Conservation (phyloP, 2,797 vertebrate genomes). For the Steatocranus sp. region DNA sequence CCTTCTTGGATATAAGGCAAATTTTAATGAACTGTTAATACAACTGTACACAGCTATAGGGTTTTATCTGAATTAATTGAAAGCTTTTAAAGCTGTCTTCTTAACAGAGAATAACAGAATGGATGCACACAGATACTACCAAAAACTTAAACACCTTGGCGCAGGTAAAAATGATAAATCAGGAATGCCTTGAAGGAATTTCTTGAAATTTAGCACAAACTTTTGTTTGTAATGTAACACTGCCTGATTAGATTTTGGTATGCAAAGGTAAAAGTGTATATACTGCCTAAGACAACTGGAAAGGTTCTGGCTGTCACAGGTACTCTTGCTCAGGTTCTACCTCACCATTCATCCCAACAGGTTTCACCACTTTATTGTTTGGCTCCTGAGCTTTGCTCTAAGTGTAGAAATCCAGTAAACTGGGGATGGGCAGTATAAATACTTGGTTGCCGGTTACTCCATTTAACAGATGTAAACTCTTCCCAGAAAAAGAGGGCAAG, state of each 20-base stretch:
- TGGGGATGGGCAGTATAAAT: not conserved
- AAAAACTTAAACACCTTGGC: not conserved
- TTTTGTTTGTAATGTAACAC: fast-evolving
- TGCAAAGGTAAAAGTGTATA: not conserved
- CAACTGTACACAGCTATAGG: not conserved
- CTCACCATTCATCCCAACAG: not conserved
- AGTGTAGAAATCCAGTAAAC: not conserved
- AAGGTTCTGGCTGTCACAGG: not conserved
- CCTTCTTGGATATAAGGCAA: fast-evolving
- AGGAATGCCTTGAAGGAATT: not conserved
- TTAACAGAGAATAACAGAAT: not conserved
- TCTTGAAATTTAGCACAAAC: not conserved
- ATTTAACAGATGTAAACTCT: not conserved
- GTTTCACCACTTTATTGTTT: not conserved
- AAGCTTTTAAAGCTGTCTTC: not conserved
- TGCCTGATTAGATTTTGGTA: not conserved
- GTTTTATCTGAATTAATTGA: not conserved
- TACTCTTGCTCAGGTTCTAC: not conserved
- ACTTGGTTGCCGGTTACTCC: not conserved
- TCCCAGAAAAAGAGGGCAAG: not conserved
- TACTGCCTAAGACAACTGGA: not conserved
- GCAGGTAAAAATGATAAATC: fast-evolving
- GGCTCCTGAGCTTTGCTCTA: not conserved
- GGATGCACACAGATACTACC: not conserved
- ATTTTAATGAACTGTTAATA: not conserved